phyloP scores from a whole-genome alignment of 53 echinoderm and acorn worm species.

The Paracentrotus lividus region DNA sequence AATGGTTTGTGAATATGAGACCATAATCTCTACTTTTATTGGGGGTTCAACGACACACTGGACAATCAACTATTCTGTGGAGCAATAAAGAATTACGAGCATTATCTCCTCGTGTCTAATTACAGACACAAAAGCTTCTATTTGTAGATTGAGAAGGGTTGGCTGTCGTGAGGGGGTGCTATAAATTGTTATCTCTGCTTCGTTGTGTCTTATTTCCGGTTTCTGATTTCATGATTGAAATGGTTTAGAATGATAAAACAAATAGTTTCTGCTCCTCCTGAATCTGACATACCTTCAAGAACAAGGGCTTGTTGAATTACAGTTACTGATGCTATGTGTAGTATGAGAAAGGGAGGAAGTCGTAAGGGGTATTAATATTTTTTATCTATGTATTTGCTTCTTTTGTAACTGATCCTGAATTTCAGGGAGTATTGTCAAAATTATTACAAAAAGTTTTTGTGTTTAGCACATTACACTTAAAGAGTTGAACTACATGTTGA shows the following conservation, averaged over 20 bases:
- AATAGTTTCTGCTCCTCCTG: not conserved
- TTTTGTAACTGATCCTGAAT: no score
- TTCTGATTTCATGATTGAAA: not conserved
- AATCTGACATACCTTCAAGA: not conserved
- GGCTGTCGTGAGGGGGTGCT: not conserved
- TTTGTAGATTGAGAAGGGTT: not conserved
- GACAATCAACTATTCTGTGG: not conserved
- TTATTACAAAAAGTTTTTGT: no score
- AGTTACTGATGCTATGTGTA: no score
- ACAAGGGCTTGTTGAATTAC: no score
- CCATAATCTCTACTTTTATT: not conserved
- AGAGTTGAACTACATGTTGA: no score
- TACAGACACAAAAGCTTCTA: constrained; percentile 21
- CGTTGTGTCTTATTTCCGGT: not conserved
- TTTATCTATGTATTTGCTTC: no score
- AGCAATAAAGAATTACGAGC: not conserved
- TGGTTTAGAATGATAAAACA: not conserved
- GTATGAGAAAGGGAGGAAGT: no score
- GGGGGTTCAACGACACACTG: constrained; percentile 23
- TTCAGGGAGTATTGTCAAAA: no score
- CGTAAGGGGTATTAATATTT: no score
- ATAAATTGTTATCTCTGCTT: not conserved
- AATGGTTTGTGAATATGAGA: constrained; percentile 21
- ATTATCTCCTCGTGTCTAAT: constrained; percentile 35
- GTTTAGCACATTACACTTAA: no score